phyloP scores from a whole-genome alignment of 2,797 vertebrate genomes.

The Columba guinea region DNA sequence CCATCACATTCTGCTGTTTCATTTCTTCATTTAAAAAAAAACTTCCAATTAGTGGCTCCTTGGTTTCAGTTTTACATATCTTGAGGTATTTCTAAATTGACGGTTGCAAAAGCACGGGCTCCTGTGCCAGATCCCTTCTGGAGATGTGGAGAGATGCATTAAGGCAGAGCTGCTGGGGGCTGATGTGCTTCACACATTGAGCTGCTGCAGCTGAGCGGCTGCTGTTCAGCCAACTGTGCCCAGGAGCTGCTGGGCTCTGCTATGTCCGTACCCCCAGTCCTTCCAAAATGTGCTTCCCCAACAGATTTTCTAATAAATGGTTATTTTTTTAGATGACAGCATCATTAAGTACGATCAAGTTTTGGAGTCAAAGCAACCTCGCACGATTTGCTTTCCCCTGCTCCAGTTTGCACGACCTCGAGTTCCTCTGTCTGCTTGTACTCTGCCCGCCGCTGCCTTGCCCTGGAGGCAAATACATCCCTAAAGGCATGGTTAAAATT shows the following conservation, averaged over 20 bases:
- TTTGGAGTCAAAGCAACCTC: background rate
- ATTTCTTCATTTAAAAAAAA: background rate
- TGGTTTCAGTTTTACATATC: background rate
- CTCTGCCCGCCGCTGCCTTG: background rate
- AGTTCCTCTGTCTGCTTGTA: background rate
- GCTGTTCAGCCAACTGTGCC: background rate
- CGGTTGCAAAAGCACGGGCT: background rate
- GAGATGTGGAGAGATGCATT: rapidly evolving
- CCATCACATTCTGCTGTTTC: background rate
- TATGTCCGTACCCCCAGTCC: rapidly evolving
- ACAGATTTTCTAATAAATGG: background rate
- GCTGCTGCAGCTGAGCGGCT: background rate
- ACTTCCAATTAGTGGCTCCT: background rate
- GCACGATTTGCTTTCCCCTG: background rate
- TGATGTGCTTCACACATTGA: rapidly evolving
- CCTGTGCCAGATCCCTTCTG: background rate
- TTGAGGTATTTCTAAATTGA: background rate
- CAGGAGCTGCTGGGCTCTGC: background rate
- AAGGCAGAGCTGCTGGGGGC: background rate
- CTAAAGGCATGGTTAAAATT: background rate
- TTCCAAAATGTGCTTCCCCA: background rate
- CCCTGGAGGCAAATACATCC: background rate
- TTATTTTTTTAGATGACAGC: background rate
- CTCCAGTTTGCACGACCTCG: background rate
- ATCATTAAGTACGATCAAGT: background rate